Base-by-base conservation (phyloP, 2,113 vertebrate species). In the Meriones unguiculatus region DNA sequence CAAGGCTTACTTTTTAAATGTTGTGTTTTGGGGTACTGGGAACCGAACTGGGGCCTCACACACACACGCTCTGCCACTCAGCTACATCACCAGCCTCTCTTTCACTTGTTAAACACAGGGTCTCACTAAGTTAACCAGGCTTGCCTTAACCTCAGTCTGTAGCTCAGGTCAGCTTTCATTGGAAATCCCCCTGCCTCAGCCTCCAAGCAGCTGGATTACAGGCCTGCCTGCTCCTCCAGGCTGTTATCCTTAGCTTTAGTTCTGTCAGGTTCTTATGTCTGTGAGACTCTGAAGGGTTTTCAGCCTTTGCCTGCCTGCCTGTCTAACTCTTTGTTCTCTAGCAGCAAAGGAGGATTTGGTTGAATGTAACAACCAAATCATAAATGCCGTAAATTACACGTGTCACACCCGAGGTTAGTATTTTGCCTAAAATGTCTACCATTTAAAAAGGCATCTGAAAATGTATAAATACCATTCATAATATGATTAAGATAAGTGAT, bases 251-350 rank as follows among this genome's bases (percentile, higher is more conserved):
- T 85, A 18, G 8, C 8, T 12, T 46, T 88, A 38, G 18, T 76
- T 95, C 94, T 64, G 65, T 30, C 46, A 81, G 7, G 4, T 72
- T 95, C 28, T 86, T 93, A 13, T 82, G 32, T 95, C 80, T 94
- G 30, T 2, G 14, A 59, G 80, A 17, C 2, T 77, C 76, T 28
- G 22, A 25, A 93, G 46, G 3, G 4, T 78, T 88, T 95, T 95
- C 25, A 62, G 57, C 22, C 59, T 65, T 86, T 20, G n/a, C 24
- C 30, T 72, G 52, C 5, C 52, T 75, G 25, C n/a, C 11, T 75
- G 25, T 32, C 11, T 41, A 50, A 35, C 0, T 90, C 76, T 95
- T 95, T 92, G 76, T 24, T 92, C 88, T 93, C 35, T 70, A 76
- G 69, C 17, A 78, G 22, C 24, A n/a, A 87, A 50, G 13, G 76